phyloP scores from a whole-genome alignment of 2,797 vertebrate genomes.

The Aeoliscus strigatus region DNA sequence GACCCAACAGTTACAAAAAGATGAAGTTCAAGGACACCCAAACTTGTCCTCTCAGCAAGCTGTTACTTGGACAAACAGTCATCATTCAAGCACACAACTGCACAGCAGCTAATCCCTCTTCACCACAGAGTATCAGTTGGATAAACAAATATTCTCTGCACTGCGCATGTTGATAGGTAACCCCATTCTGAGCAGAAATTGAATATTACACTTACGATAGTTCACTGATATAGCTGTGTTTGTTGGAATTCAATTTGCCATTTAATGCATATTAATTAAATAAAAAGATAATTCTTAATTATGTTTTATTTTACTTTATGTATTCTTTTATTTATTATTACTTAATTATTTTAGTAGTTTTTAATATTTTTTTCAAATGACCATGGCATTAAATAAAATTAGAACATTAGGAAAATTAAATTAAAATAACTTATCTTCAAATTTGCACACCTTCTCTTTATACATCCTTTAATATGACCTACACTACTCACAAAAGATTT shows the following conservation, averaged over 20 bases:
- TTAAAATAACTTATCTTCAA: too few species aligned
- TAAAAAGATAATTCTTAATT: too few species aligned
- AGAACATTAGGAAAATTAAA: constrained; percentile 51
- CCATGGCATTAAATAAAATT: constrained; percentile 31
- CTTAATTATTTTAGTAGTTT: too few species aligned
- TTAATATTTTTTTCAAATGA: constrained; percentile 24
- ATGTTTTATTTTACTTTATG: too few species aligned
- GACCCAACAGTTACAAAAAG: constrained; percentile 67
- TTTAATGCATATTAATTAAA: constrained; percentile 20
- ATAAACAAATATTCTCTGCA: constrained; percentile 44
- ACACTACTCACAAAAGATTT: too few species aligned
- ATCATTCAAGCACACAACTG: constrained; percentile 58
- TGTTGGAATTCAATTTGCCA: constrained; percentile 19
- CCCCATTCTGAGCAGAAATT: constrained; percentile 32
- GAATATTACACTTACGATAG: constrained; percentile 24
- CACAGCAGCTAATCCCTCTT: constrained; percentile 38
- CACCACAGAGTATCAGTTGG: constrained; percentile 39
- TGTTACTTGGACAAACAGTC: constrained; percentile 65
- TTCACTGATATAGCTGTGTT: constrained; percentile 18
- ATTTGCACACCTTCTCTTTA: too few species aligned
- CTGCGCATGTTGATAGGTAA: constrained; percentile 11
- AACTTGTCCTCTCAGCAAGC: constrained; percentile 65
- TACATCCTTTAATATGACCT: too few species aligned
- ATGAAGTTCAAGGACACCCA: constrained; percentile 65
- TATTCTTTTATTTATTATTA: too few species aligned